Evolutionary conservation across 2,888 invertebrate species (phyloP).

Genomic region (Hanleya hanleyi): DNA sequence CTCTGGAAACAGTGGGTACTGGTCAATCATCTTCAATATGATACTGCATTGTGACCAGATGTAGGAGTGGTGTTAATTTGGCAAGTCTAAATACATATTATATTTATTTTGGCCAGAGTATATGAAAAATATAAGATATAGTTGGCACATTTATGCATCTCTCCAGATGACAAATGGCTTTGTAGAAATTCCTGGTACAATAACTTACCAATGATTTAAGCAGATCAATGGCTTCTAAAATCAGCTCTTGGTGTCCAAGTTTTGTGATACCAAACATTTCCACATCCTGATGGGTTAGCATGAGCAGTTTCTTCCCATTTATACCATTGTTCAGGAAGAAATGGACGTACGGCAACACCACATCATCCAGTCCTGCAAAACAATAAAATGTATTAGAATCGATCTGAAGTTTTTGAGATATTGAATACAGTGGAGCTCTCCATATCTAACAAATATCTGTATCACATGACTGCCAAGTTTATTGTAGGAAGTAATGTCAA

Average conservation of each 20-base stretch:
- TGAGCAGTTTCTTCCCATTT: slow-evolving; percentile 86
- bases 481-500: too few species aligned
- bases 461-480: too few species aligned
- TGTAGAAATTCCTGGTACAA: too few species aligned
- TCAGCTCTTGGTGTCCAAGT: slow-evolving; percentile 94
- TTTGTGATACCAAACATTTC: slow-evolving; percentile 88
- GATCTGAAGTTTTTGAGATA: too few species aligned
- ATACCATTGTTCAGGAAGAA: slow-evolving; percentile 87
- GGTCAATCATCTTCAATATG: too few species aligned
- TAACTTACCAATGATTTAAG: slow-evolving; percentile 87
- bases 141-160: neutral
- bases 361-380: slow-evolving; percentile 83
- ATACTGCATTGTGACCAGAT: too few species aligned
- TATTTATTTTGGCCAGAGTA: too few species aligned
- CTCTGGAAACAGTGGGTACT: too few species aligned
- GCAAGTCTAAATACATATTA: too few species aligned
- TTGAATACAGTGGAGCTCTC: too few species aligned
- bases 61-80: too few species aligned
- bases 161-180: neutral
- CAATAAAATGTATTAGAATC: slow-evolving; percentile 14
- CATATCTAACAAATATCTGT: too few species aligned
- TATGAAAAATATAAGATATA: neutral
- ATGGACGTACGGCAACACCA: slow-evolving; percentile 86
- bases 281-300: slow-evolving; percentile 90
- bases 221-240: slow-evolving; percentile 93